A percentile compares a stretch with the other conserved stretches of the same genome.
These are phyloP conservation scores for Callyntrura sp. DNA, from an alignment of 2,888 invertebrate species.

Conservation along the genomic window DNA sequence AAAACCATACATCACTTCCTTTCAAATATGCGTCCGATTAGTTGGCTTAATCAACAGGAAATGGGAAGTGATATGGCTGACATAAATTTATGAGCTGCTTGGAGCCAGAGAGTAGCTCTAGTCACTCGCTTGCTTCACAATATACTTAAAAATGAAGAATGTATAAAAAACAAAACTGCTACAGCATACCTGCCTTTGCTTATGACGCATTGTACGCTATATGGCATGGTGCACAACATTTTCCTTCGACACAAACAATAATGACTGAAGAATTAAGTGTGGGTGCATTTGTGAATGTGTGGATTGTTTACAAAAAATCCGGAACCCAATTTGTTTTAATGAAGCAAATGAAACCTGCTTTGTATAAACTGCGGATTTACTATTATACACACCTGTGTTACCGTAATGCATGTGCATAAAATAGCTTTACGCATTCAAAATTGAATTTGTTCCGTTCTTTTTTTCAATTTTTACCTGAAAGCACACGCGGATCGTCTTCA, in stretches of 20 bases:
- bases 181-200: neutral
- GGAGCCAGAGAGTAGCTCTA: slow-evolving; percentile 50
- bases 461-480: neutral
- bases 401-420: no score
- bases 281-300: no score
- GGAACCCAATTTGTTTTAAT: slow-evolving; percentile 7
- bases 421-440: no score
- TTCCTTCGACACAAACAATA: neutral
- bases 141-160: neutral
- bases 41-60: slow-evolving; percentile 70
- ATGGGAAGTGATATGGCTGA: slow-evolving; percentile 69
- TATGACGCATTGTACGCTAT: neutral
- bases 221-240: neutral
- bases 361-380: no score
- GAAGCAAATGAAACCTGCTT: neutral
- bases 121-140: slow-evolving; percentile 56
- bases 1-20: slow-evolving; percentile 66
- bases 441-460: neutral
- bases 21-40: slow-evolving; percentile 67
- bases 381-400: no score
- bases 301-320: slow-evolving; percentile 13
- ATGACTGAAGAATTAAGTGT: no score
- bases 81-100: slow-evolving; percentile 73
- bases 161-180: neutral
- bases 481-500: slow-evolving; percentile 53